Evolutionary conservation across 2,113 vertebrate species (phyloP), one percentile per base, ranked within the genome.

Genomic region (Tretioscincus oriximinensis): DNA sequence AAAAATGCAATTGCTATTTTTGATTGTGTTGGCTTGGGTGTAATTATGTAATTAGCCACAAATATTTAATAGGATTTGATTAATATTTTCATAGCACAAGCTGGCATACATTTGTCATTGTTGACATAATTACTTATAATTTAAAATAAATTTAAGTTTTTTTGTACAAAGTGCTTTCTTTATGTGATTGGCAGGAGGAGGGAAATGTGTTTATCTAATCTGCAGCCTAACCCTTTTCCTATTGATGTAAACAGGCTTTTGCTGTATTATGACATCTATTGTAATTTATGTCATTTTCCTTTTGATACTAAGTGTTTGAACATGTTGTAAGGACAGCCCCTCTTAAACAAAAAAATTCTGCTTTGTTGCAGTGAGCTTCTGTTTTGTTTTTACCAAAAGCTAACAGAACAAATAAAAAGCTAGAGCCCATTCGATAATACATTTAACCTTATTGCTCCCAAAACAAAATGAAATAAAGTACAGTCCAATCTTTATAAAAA

Each of bases 31-130:
- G 95, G 95, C 92, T 92, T 93, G 92, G 90, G 87, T 88, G 2
- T 93, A 95, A 95, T 95, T 95, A 95, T 91, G 92, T 93, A 95
- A 96, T 96, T 96, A 95, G 88, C 91, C 90, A 92, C 92, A 93
- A 94, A 95, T 95, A 94, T 95, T 92, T 93, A 94, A 93, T 94
- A 91, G 78, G 90, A 93, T 95, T 94, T 95, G 94, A 96, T 96
- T 95, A 95, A 92, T 94, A 94, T 95, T 95, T 95, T 94, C 93
- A 91, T 77, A 90, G 89, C 84, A 85, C 80, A 90, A 87, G 90
- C 90, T 89, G 92, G 88, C 93, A 89, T 91, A 93, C 91, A 93
- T 95, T 94, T 94, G 91, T 96, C 94, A 94, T 92, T 90, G 94
- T 94, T 93, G 92, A 87, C 88, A 90, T 94, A 93, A 95, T 95